Evolutionary conservation across 2,113 vertebrate species (phyloP), one percentile per base, ranked within the genome.

Genomic region (Polypterus senegalus): DNA sequence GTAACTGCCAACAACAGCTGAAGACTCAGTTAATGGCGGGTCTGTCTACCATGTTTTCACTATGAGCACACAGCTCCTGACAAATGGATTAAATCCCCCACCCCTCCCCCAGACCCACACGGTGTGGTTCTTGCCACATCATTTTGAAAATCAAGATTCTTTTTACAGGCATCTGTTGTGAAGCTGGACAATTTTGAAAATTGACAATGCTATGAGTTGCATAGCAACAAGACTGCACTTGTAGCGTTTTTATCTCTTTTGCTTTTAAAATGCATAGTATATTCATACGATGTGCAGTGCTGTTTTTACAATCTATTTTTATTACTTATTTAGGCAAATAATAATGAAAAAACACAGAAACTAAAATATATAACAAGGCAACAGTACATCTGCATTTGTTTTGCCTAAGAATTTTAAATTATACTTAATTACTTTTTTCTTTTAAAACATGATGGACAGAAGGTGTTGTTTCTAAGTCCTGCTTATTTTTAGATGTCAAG

Each of bases 221-320:
- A 43, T 73, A 71, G 71, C 68, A 71, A 80, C 73, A 61, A 57
- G 47, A 71, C 70, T 67, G 65, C 69, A 74, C 70, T 75, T 62
- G 60, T 66, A 66, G 57, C 59, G 60, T 70, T 71, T 57, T 55
- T 6, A 3, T 55, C 9, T 55, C 5, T 5, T 55, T 55, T 11
- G 43, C 43, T 55, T 55, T 55, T 9, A 55, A 8, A 11, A 10
- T 55, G 54, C 10, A 55, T 10, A 8, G 9, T 55, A 9, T 10
- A 3, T 9, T 5, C 5, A 5, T 55, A 10, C 43, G 54, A 11
- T 11, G 9, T 55, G 54, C 54, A 8, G 6, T 55, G 5, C 6
- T 10, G 43, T 8, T 5, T 10, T 55, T 27, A 10, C 4, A 55
- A 27, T 5, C 43, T 55, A 11, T 55, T 55, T 6, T 55, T 9